Conservation (phyloP, 2,797 vertebrate species). For the Merluccius polli region DNA sequence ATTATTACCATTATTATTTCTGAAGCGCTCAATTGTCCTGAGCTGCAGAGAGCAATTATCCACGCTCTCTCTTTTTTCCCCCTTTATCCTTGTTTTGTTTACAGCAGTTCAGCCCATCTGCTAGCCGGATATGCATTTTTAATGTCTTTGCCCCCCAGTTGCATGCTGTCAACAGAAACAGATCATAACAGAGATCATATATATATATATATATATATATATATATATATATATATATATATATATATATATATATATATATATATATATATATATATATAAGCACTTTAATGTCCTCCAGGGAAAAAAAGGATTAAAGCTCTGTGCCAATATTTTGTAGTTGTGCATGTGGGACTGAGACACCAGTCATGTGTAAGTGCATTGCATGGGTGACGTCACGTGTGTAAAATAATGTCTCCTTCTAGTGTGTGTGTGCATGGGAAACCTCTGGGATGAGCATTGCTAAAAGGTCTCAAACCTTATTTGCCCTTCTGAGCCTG, state of each 20-base stretch:
- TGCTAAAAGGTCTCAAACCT: not conserved
- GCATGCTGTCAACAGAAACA: constrained; percentile 24
- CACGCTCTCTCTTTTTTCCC: not conserved
- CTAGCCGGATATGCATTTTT: constrained; percentile 42
- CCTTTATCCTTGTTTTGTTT: constrained; percentile 8
- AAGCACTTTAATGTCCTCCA: constrained; percentile 64
- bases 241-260: not conserved
- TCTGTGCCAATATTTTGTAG: constrained; percentile 5
- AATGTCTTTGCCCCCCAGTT: constrained; percentile 40
- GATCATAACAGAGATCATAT: constrained; percentile 3
- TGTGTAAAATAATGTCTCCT: not conserved
- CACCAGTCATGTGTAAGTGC: not conserved
- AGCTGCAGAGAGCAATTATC: constrained; percentile 33
- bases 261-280: constrained; percentile 17
- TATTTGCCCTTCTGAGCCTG: constrained; percentile 41
- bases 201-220: not conserved
- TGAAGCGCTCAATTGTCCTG: constrained; percentile 3
- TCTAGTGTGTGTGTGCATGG: not conserved
- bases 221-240: not conserved
- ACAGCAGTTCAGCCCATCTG: constrained; percentile 34
- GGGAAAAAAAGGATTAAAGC: constrained; percentile 41
- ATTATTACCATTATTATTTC: not conserved
- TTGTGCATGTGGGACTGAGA: not conserved
- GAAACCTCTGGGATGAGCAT: not conserved
- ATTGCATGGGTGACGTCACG: not conserved